phyloP scores from a whole-genome alignment of 23 tunicate genomes.

The Styela clava region DNA sequence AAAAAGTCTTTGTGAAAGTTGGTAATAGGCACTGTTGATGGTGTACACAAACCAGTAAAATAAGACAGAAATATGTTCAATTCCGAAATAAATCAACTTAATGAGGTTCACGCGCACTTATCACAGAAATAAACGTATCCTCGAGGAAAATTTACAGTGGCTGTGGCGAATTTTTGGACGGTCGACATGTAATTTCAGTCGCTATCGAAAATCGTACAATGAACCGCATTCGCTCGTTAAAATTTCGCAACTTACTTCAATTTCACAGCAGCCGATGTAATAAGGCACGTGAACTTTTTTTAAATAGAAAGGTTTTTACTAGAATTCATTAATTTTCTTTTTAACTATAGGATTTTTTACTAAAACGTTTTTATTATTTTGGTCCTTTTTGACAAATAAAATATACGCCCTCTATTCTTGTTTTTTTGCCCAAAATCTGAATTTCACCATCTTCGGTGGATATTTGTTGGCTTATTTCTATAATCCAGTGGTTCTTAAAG shows the following conservation, averaged over 20 bases:
- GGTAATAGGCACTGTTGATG: slow-evolving; percentile 12
- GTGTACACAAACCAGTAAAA: neutral
- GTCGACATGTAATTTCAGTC: neutral
- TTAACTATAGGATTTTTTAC: no score
- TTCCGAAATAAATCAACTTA: neutral
- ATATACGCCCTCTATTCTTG: no score
- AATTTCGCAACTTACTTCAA: neutral
- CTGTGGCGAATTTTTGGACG: neutral
- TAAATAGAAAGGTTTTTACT: no score
- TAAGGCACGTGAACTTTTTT: no score
- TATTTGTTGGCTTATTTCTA: no score
- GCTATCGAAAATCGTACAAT: neutral
- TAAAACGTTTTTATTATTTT: no score
- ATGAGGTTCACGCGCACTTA: neutral
- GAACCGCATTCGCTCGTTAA: neutral
- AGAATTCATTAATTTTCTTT: no score
- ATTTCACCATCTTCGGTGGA: no score
- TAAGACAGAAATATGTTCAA: neutral
- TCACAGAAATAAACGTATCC: neutral
- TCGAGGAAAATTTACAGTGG: neutral
- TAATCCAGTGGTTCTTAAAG: no score
- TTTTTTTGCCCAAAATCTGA: no score
- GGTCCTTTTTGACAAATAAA: no score
- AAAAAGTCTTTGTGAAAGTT: neutral
- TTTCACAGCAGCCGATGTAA: neutral